These are phyloP conservation scores for Ganaspis sp. DNA, from an alignment of 1,140 invertebrate species.

Conservation along the genomic window DNA sequence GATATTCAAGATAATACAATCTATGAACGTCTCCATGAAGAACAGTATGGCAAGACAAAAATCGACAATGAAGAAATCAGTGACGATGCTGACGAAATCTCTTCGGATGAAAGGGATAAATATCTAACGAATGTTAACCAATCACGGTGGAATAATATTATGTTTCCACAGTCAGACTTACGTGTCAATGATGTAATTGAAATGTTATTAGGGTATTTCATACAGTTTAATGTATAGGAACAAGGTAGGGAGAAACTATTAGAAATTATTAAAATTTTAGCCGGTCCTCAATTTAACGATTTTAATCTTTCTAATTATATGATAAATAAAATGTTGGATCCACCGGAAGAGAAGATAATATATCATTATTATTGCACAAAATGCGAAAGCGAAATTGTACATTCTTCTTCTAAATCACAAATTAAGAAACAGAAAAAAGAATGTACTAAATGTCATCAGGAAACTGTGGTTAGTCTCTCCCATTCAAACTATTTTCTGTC, in stretches of 20 bases:
- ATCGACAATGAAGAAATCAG: too few species aligned
- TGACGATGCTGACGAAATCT: too few species aligned
- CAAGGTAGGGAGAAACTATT: neutral
- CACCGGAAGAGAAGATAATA: neutral
- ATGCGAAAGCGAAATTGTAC: neutral
- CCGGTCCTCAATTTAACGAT: neutral
- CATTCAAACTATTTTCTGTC: neutral
- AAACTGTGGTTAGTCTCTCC: neutral
- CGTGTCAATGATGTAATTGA: neutral
- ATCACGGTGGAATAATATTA: too few species aligned
- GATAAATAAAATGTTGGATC: neutral
- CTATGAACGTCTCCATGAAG: too few species aligned
- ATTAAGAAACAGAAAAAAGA: neutral
- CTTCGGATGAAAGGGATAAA: too few species aligned
- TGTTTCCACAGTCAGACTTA: neutral
- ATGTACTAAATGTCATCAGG: neutral
- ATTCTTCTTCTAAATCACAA: neutral
- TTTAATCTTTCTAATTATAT: neutral
- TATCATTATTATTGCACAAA: neutral
- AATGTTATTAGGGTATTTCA: neutral
- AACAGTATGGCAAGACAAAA: too few species aligned
- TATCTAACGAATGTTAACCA: too few species aligned
- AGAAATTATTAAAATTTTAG: neutral
- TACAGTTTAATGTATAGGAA: neutral
- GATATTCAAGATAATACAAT: too few species aligned